Base-by-base conservation (phyloP, 2,888 invertebrate genomes). In the Anthrax anthrax region DNA sequence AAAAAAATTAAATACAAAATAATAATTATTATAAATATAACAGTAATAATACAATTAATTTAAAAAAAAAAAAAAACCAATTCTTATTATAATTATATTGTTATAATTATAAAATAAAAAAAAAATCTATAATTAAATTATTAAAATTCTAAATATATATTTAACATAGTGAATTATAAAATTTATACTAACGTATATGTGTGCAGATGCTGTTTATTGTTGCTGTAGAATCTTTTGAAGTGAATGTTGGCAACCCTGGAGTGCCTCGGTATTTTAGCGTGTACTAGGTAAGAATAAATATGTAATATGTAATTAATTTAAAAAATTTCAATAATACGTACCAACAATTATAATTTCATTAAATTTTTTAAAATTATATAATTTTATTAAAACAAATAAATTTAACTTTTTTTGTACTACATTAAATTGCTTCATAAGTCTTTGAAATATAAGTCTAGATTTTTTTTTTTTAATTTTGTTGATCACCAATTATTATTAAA, bases 221-320 rank as follows among this genome's bases (percentile, higher is more conserved):
- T 62, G 13, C 9, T 43, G 38, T 50, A 43, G 46, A 43, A 43
- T 12, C 12, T 12, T 32, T 32, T 32, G 56, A 62, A 62, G 67
- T 67, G 67, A 67, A 67, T 66, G 68, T 66, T 68, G 68, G 67
- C 67, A 67, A 61, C 68, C 63, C 68, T 68, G 67, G 67, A 68
- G 67, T 66, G 67, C 66, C 67, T 67, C 67, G 67, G 68, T 67
- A 64, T 63, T 64, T 63, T 65, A 64, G 67, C 63, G 66, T 67
- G 67, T 64, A 65, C 62, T 67, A 68, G 67, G 67, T 67, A 57
- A 60, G 23, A 27, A 27, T 23, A 6, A 6, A 23, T 23, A 6
- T 34, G 29, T 17, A 18, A 41, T 6, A 27, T 23, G 2, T 38
- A 18, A 37, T 40, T 13, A 37, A 6, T 23, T 23, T 17, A 38